Conservation (phyloP, 2,797 vertebrate genomes). For the Hypotaenidia okinawae region DNA sequence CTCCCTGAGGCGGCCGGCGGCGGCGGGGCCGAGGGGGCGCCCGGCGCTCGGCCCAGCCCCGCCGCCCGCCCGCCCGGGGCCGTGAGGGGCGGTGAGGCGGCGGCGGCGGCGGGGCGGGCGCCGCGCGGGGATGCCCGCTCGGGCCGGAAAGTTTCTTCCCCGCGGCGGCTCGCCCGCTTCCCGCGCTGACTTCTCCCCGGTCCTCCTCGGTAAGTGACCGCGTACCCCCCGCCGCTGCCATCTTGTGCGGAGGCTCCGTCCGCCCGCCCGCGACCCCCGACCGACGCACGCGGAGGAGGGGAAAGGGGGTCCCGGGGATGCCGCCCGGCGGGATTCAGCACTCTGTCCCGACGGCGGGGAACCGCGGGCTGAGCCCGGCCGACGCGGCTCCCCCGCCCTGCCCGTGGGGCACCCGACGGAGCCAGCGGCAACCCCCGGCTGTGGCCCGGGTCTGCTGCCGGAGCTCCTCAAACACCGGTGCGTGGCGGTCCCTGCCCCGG, state of each 20-base stretch:
- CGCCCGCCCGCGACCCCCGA: background rate
- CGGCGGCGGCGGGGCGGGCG: constrained; percentile 40
- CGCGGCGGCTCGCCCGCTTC: constrained; percentile 44
- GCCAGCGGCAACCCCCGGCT: background rate
- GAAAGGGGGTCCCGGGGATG: background rate
- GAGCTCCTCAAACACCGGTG: background rate
- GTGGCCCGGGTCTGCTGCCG: background rate
- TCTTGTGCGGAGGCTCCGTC: constrained; percentile 30
- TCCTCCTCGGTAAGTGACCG: constrained; percentile 71
- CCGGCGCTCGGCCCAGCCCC: constrained; percentile 2
- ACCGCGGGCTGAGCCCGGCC: background rate
- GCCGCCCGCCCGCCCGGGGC: constrained; percentile 5
- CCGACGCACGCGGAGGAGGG: background rate
- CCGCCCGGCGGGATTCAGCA: background rate
- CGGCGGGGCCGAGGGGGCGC: constrained; percentile 9
- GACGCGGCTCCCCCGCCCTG: background rate
- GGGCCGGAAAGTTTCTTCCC: constrained; percentile 79
- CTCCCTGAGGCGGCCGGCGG: constrained; percentile 53
- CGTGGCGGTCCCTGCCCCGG: background rate
- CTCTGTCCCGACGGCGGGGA: background rate
- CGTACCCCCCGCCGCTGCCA: constrained; percentile 40
- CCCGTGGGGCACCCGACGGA: no score
- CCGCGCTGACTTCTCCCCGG: constrained; percentile 13
- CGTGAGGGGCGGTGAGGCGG: constrained; percentile 6
- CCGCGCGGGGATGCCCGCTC: constrained; percentile 60